A percentile compares a stretch with the other conserved stretches of the same genome.
Conservation (phyloP, 2,797 vertebrate genomes). For the Scleropages formosus region DNA sequence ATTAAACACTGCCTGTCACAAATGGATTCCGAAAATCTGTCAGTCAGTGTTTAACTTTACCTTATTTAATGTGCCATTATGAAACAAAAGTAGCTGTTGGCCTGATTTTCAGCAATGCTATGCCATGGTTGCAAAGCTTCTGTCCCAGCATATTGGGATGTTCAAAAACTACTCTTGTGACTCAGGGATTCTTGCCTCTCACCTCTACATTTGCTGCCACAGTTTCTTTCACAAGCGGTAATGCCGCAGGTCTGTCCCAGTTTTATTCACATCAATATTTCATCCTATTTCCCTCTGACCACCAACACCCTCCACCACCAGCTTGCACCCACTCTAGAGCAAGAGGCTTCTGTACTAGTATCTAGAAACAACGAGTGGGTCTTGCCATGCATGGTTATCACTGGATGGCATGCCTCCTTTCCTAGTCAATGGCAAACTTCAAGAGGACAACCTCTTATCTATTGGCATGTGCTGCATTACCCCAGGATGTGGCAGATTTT, state of each 20-base stretch:
- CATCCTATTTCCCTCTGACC: constrained; percentile 9
- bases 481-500: neutral
- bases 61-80: too few relatives aligned
- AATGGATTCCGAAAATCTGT: too few relatives aligned
- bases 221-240: constrained; percentile 7
- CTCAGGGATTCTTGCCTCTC: neutral
- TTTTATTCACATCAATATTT: constrained; percentile 3
- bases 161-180: constrained; percentile 18
- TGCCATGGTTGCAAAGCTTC: neutral
- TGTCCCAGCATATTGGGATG: neutral
- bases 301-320: neutral
- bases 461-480: neutral
- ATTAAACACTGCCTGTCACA: too few relatives aligned
- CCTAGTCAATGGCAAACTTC: neutral
- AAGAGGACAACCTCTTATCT: neutral
- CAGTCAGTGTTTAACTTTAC: too few relatives aligned
- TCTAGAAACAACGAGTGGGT: neutral
- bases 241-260: constrained; percentile 1
- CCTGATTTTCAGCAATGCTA: neutral
- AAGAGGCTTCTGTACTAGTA: too few relatives aligned
- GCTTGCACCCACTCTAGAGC: too few relatives aligned
- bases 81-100: too few relatives aligned
- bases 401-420: neutral
- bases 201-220: constrained; percentile 12
- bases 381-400: neutral